Evolutionary conservation across 2,113 vertebrate species (phyloP).

Genomic region (Micronycteris hirsuta): DNA sequence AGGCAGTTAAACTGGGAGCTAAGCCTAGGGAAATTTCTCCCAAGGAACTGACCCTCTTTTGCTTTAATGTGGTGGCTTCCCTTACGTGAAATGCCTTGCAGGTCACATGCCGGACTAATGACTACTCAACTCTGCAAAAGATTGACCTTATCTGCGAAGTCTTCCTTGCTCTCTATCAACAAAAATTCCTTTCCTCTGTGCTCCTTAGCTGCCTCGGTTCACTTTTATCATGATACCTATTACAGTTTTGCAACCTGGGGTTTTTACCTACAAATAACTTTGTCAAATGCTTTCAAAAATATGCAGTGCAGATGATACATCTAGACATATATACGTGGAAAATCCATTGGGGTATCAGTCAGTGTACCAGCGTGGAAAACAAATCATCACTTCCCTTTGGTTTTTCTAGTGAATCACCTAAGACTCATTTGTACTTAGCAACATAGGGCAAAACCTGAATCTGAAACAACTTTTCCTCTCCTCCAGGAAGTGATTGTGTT

Average conservation of each 20-base stretch:
- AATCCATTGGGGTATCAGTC: background rate
- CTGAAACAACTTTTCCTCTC: background rate
- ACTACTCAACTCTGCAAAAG: background rate
- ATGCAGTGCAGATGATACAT: background rate
- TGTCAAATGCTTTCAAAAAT: background rate
- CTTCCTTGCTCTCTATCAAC: background rate
- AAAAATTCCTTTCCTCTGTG: background rate
- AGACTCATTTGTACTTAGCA: background rate
- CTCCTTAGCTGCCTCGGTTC: background rate
- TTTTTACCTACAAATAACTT: background rate
- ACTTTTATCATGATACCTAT: background rate
- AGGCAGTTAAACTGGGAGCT: background rate
- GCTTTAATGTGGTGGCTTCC: background rate
- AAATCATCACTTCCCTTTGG: background rate
- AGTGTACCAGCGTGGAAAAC: background rate
- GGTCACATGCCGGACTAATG: background rate
- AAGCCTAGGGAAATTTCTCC: background rate
- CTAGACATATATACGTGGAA: background rate
- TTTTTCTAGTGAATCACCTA: background rate
- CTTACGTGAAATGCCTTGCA: background rate
- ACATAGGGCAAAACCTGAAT: background rate
- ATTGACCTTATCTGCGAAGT: background rate
- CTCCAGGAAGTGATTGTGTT: background rate
- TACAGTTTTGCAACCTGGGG: background rate
- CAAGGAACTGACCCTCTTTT: background rate